A percentile compares a stretch with the other conserved stretches of the same genome.
phyloP scores from a whole-genome alignment of 2,888 invertebrate genomes.

The Tricholauxania praeusta region DNA sequence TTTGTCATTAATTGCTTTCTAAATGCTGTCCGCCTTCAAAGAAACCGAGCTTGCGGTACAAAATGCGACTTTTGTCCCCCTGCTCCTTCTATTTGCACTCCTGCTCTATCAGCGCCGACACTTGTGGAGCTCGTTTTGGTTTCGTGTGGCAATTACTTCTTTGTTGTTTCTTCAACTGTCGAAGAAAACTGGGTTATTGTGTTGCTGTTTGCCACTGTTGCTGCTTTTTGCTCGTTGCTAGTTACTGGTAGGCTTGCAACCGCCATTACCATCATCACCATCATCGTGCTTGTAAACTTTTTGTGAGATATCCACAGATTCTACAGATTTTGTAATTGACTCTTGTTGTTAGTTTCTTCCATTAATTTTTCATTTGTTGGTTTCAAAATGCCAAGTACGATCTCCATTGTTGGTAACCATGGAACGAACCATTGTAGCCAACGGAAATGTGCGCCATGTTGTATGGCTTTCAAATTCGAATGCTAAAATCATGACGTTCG shows the following conservation, averaged over 20 bases:
- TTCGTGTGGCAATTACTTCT: slow-evolving; percentile 29
- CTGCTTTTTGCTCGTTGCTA: neutral
- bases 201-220: slow-evolving; percentile 20
- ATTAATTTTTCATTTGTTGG: neutral
- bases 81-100: too few species aligned
- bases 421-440: too few species aligned
- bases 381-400: slow-evolving; percentile 25
- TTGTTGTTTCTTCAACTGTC: slow-evolving; percentile 24
- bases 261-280: too few species aligned
- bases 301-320: slow-evolving; percentile 11
- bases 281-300: neutral
- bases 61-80: too few species aligned
- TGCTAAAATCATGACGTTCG: slow-evolving; percentile 9
- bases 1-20: too few species aligned
- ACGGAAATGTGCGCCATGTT: slow-evolving; percentile 14
- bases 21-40: too few species aligned
- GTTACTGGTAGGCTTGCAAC: too few species aligned
- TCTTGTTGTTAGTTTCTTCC: too few species aligned
- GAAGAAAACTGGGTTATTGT: slow-evolving; percentile 42
- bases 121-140: neutral
- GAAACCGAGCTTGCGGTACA: too few species aligned
- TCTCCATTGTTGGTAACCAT: too few species aligned
- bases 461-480: slow-evolving; percentile 8
- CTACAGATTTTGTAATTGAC: slow-evolving; percentile 20
- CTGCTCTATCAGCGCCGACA: too few species aligned